Base-by-base conservation (phyloP, 1,140 invertebrate species). In the Cyrtorhinus lividipennis region DNA sequence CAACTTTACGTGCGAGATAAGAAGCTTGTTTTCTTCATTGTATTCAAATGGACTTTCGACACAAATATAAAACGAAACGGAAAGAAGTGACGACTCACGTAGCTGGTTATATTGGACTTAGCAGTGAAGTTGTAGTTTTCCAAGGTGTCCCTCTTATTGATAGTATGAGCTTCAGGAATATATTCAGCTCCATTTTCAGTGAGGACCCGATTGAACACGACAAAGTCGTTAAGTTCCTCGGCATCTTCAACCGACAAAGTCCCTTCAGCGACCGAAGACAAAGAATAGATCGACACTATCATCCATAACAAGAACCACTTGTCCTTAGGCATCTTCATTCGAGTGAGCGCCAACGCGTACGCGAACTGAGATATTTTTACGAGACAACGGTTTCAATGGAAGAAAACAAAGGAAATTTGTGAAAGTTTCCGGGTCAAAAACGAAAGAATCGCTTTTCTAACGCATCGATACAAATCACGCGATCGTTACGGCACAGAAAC, bases 251-350 rank as follows among this genome's bases (percentile, higher is more conserved):
- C 48, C 12, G 48, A 53, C 12, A 53, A 22, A 53, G 10, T 12
- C 18, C 48, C 48, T 3, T 5, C 5, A 53, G 20, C 48, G 48
- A 22, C 5, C 12, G 48, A 53, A 10, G 48, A 8, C 5, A 53
- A 22, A 5, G 48, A 22, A 15, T 13, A 13, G 10, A 20, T 20
- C 5, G 20, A 10, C 8, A 53, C 10, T 5, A 53, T 5, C 48
- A 53, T 53, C 48, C 48, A 53, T 20, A 53, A 53, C 18, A 53
- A 53, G 20, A 53, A 53, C 48, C 48, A 53, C 48, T 53, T 53
- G 18, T 53, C 48, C 48, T 13, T 53, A 13, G 48, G 10, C 48
- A 53, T 53, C 38, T n/a, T n/a, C n/a, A n/a, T n/a, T n/a, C n/a
- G n/a, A n/a, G n/a, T n/a, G n/a, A n/a, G n/a, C n/a, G n/a, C n/a